These are phyloP conservation scores for Eremophila alpestris DNA, from an alignment of 2,797 vertebrate species.

Conservation along the genomic window DNA sequence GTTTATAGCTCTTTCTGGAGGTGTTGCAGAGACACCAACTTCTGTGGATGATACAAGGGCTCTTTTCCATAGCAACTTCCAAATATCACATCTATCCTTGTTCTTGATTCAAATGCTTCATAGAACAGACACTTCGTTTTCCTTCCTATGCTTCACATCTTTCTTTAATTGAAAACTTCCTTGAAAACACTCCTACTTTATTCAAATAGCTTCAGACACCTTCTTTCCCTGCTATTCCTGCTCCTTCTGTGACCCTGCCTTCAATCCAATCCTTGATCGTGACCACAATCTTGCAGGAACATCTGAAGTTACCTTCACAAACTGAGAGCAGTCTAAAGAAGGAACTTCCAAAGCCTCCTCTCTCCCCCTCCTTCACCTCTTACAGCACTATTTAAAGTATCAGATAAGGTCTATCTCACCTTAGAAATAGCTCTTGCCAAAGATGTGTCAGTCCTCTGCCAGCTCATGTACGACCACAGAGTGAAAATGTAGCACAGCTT, in stretches of 20 bases:
- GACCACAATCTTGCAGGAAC: neutral
- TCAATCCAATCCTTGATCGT: neutral
- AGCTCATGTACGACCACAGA: neutral
- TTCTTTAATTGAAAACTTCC: neutral
- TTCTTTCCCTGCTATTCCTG: neutral
- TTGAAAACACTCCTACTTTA: neutral
- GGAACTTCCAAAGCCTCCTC: neutral
- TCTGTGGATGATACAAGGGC: neutral
- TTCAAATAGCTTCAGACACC: neutral
- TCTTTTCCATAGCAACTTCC: neutral
- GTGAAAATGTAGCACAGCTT: neutral
- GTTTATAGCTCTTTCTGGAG: neutral
- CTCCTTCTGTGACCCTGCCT: neutral
- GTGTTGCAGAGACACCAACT: neutral
- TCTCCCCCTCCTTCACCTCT: neutral
- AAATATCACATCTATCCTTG: neutral
- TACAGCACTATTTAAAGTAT: neutral
- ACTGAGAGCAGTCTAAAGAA: neutral
- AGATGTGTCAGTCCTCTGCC: neutral
- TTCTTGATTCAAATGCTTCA: neutral
- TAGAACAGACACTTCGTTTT: neutral
- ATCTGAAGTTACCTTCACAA: neutral
- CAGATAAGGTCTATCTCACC: neutral
- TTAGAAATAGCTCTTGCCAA: neutral
- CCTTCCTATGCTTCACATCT: neutral